phyloP scores from a whole-genome alignment of 2,888 invertebrate genomes.

The Villa cingulata region DNA sequence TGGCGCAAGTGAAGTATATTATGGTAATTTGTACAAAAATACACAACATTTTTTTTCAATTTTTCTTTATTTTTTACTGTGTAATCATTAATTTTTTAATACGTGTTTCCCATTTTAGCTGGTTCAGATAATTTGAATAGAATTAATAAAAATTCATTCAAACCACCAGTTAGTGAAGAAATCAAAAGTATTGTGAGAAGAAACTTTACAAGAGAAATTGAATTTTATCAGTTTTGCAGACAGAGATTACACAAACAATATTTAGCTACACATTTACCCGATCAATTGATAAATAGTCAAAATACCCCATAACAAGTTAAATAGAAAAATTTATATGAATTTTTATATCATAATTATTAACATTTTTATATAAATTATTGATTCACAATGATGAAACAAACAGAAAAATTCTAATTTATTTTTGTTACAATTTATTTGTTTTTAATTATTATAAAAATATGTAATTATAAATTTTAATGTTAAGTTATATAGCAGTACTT shows the following conservation, averaged over 20 bases:
- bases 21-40: conserved; percentile 42
- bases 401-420: too few relatives aligned
- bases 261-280: conserved; percentile 47
- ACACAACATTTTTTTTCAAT: too few relatives aligned
- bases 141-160: conserved; percentile 75
- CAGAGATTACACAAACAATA: conserved; percentile 72
- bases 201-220: conserved; percentile 80
- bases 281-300: conserved; percentile 20
- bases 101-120: conserved; percentile 44
- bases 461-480: neutral
- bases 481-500: too few relatives aligned
- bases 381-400: too few relatives aligned
- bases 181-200: conserved; percentile 71
- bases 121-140: conserved; percentile 61
- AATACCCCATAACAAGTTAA: neutral
- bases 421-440: neutral
- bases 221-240: conserved; percentile 81
- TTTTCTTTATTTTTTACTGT: too few relatives aligned
- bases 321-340: neutral
- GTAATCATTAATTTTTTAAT: conserved; percentile 6
- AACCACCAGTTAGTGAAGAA: conserved; percentile 73
- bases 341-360: too few relatives aligned
- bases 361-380: neutral
- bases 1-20: conserved; percentile 64
- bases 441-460: neutral